Evolutionary conservation across 2,113 vertebrate species (phyloP).

Genomic region (Datnioides undecimradiatus): DNA sequence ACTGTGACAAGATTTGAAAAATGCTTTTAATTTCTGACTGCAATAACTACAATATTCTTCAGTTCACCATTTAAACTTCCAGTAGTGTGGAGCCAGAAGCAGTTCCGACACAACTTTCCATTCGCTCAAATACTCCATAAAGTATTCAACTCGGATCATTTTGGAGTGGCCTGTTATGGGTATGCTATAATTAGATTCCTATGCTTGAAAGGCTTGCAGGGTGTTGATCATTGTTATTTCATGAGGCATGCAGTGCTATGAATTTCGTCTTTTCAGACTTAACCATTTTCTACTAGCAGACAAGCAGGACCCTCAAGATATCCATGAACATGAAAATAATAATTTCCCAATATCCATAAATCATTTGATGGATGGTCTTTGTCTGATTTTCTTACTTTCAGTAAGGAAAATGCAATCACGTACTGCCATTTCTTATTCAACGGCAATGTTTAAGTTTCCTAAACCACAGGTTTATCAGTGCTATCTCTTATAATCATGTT

Average conservation of each 20-base stretch:
- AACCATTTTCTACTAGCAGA: slow-evolving; percentile 27
- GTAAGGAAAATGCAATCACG: not conserved
- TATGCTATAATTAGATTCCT: slow-evolving; percentile 72
- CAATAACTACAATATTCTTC: slow-evolving; percentile 16
- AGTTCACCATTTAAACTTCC: slow-evolving; percentile 15
- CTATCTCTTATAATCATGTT: not conserved
- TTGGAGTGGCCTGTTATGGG: slow-evolving; percentile 53
- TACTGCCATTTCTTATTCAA: not conserved
- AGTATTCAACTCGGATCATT: slow-evolving; percentile 59
- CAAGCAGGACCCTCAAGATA: slow-evolving; percentile 7
- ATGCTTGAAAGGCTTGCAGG: slow-evolving; percentile 57
- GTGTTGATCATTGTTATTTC: slow-evolving; percentile 74
- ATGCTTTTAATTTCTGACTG: slow-evolving; percentile 58
- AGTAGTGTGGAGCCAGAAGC: slow-evolving; percentile 28
- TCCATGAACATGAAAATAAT: slow-evolving; percentile 33
- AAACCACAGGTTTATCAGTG: not conserved
- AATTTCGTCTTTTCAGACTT: slow-evolving; percentile 41
- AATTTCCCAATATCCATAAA: slow-evolving; percentile 41
- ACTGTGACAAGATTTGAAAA: slow-evolving; percentile 48
- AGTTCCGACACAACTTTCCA: slow-evolving; percentile 24
- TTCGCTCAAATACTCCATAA: slow-evolving; percentile 43
- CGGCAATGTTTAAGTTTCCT: not conserved
- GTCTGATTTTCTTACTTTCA: not conserved
- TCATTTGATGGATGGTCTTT: not conserved
- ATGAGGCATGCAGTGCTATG: slow-evolving; percentile 51